Base-by-base conservation (phyloP, 1,140 invertebrate species). In the Drosophila aff. region DNA sequence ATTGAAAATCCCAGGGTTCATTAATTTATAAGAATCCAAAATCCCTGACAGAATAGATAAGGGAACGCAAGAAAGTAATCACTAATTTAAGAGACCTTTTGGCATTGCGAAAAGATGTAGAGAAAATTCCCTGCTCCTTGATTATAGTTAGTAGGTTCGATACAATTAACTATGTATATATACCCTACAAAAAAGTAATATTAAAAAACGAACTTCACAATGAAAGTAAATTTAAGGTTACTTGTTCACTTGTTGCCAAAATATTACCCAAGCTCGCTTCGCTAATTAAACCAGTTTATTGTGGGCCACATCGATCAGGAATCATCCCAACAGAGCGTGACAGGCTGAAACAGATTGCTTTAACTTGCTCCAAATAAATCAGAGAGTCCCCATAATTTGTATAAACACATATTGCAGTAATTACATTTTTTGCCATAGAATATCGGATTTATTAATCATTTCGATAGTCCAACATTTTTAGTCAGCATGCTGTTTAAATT, bases 251-350 rank as follows among this genome's bases (percentile, higher is more conserved):
- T 16, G 0, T 4, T 23, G 0, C 21, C 9, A 23, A 55, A 16
- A 55, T 23, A 55, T 38, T 55, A 23, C 18, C 18, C 8, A 38
- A 16, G 15, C n/a, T 55, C 2, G 4, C 16, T 31, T 23, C 13
- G 47, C 62, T 53, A 69, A 69, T 31, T 44, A 69, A 67, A 69
- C 67, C 49, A 9, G 67, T 69, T 62, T 67, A 10, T 50, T 53
- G 10, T 36, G 11, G 2, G 2, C n/a, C 11, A 69, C n/a, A 71
- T 71, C 67, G 44, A 55, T 68, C 40, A 68, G 10, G 23, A n/a
- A 23, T 23, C 66, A 68, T 18, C 16, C 46, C 18, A n/a, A 26
- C 11, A 68, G 15, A 52, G 47, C 67, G 47, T 67, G 38, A 44
- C 33, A 28, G 2, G 6, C 28, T 44, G 47, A 5, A 49, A 15